Evolutionary conservation across 2,113 vertebrate genomes (phyloP), one percentile per base, ranked within the genome.

Genomic region (Notothenia rossii): DNA sequence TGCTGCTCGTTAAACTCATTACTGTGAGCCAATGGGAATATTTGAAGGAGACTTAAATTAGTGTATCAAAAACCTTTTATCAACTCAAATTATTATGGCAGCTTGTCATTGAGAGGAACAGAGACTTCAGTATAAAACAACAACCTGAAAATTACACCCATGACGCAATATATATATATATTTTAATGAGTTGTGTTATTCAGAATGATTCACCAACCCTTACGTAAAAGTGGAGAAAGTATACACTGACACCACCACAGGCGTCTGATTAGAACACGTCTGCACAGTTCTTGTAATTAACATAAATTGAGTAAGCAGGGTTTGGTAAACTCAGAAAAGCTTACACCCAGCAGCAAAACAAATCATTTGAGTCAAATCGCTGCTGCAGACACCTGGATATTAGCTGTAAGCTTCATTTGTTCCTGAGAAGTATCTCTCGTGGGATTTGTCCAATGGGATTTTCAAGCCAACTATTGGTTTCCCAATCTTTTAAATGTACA

Each of bases 351-450:
- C 76, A 74, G 83, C 83, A 29, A 65, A 72, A 45, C 18, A 54
- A 63, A 85, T 61, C 7, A 66, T 83, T 66, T 64, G 18, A 71
- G 58, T 54, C 67, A 54, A 11, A 81, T 64, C 51, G 79, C 65
- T 58, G 65, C 81, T 60, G 20, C 3, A 3, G 43, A 79, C 72
- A 72, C 48, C 61, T 85, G 79, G 64, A 81, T 61, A 55, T 20
- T 17, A 69, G 69, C 62, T 55, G 45, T 18, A 29, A 65, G 58
- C 36, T 33, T 68, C 0, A 59, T 18, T 43, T 14, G 11, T 62
- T 45, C 62, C 3, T 49, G 48, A 72, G 3, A 82, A 75, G 22
- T n/a, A 65, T 50, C 61, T 7, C 53, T 20, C 20, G 11, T 48
- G 7, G 10, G 50, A 58, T 54, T 64, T 62, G 45, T 73, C 36